A percentile compares a stretch with the other conserved stretches of the same genome.
These are phyloP conservation scores for Crotophaga sulcirostris DNA, from an alignment of 2,113 vertebrate species.

Conservation along the genomic window DNA sequence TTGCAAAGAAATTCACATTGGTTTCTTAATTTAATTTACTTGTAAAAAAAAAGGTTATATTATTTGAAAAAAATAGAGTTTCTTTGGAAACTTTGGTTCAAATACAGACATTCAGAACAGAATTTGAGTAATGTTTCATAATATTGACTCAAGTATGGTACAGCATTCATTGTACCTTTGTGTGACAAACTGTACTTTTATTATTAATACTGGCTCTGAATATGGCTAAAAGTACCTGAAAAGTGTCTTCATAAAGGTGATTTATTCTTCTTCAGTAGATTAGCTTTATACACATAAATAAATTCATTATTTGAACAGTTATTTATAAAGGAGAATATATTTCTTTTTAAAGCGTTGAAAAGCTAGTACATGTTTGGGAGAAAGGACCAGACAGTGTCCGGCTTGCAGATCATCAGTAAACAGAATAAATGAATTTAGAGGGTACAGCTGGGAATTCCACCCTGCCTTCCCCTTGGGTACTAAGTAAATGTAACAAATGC, in stretches of 20 bases:
- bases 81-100: constrained; percentile 56
- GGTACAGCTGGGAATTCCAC: not conserved
- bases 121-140: not conserved
- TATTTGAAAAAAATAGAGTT: constrained; percentile 56
- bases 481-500: constrained; percentile 2
- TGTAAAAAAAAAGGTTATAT: constrained; percentile 19
- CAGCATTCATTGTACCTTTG: not conserved
- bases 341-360: not conserved
- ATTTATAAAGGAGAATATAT: not conserved
- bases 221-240: not conserved
- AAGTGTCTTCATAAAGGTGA: not conserved
- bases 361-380: not conserved
- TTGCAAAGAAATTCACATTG: constrained; percentile 57
- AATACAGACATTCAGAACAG: constrained; percentile 25
- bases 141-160: not conserved
- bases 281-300: not conserved
- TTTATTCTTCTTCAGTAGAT: not conserved
- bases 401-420: not conserved
- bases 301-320: not conserved
- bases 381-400: not conserved
- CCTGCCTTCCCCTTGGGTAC: not conserved
- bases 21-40: constrained; percentile 75
- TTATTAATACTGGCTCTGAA: not conserved
- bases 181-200: not conserved
- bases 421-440: not conserved